These are phyloP conservation scores for Vireo griseus DNA, from an alignment of 2,797 vertebrate species.

Conservation along the genomic window DNA sequence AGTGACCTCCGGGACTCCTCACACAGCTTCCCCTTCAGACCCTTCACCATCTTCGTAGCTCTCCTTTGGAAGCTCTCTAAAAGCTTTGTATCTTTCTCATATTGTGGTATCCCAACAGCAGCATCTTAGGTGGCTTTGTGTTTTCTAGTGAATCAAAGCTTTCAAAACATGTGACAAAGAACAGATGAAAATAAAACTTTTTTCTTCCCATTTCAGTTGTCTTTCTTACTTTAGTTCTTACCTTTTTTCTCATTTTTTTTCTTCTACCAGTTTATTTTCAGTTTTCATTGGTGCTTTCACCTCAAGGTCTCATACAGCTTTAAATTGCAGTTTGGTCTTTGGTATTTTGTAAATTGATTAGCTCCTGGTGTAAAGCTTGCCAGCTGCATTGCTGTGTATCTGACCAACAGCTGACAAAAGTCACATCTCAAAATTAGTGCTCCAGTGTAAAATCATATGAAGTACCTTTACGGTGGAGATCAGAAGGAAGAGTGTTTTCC, in stretches of 20 bases:
- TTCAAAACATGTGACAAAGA: background rate
- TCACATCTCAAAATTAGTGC: background rate
- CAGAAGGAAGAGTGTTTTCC: background rate
- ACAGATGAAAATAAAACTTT: background rate
- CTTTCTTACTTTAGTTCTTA: background rate
- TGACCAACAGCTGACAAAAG: background rate
- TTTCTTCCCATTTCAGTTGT: background rate
- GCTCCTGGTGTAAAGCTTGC: background rate
- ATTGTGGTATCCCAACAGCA: background rate
- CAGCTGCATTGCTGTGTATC: rapidly evolving
- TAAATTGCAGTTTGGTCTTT: background rate
- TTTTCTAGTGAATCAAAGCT: background rate
- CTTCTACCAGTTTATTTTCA: background rate
- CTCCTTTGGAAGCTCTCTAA: background rate
- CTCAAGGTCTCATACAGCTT: background rate
- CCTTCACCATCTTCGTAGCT: background rate
- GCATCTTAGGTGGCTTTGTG: background rate
- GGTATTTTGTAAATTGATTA: background rate
- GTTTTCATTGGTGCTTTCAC: background rate
- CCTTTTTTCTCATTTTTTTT: background rate
- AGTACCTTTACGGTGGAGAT: background rate
- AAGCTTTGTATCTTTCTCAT: background rate
- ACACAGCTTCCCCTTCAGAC: rapidly evolving
- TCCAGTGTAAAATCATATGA: background rate
- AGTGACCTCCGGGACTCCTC: background rate